These are phyloP conservation scores for Calcarius lapponicus DNA, from an alignment of 2,797 vertebrate species.

Conservation along the genomic window DNA sequence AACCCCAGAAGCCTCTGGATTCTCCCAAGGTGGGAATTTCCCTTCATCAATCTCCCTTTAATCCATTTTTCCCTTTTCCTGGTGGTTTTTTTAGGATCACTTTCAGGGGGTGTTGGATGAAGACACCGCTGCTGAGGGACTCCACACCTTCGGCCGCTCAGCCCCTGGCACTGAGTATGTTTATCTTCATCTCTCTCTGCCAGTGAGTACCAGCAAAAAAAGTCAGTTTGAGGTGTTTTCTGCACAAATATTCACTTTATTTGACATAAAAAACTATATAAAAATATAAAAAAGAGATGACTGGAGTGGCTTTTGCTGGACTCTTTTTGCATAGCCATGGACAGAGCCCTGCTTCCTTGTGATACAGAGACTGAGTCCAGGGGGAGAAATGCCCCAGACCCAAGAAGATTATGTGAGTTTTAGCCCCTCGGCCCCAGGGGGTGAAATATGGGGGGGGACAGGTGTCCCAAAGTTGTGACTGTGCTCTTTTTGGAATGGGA, in stretches of 20 bases:
- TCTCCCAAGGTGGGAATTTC: neutral
- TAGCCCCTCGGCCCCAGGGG: too few species aligned
- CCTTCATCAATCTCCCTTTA: neutral
- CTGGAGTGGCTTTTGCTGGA: too few species aligned
- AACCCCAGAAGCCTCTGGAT: neutral
- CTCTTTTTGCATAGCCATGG: too few species aligned
- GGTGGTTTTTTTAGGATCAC: conserved; percentile 58
- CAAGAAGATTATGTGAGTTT: too few species aligned
- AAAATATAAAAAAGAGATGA: too few species aligned
- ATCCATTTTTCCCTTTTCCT: neutral
- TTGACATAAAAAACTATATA: too few species aligned
- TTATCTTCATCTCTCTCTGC: conserved; percentile 81
- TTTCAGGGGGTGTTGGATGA: conserved; percentile 74
- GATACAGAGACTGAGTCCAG: too few species aligned
- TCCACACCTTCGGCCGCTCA: conserved; percentile 78
- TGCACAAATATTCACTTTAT: neutral
- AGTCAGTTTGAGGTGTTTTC: neutral
- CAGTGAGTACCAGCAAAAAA: conserved; percentile 78
- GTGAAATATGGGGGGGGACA: too few species aligned
- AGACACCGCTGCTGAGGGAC: neutral
- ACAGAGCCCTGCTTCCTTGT: too few species aligned
- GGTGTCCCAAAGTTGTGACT: too few species aligned
- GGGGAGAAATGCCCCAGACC: too few species aligned
- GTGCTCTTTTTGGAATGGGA: too few species aligned
- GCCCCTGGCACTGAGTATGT: conserved; percentile 79